A percentile compares a stretch with the other conserved stretches of the same genome.
Conservation (phyloP, 2,888 invertebrate species). For the Lymantria dispar region DNA sequence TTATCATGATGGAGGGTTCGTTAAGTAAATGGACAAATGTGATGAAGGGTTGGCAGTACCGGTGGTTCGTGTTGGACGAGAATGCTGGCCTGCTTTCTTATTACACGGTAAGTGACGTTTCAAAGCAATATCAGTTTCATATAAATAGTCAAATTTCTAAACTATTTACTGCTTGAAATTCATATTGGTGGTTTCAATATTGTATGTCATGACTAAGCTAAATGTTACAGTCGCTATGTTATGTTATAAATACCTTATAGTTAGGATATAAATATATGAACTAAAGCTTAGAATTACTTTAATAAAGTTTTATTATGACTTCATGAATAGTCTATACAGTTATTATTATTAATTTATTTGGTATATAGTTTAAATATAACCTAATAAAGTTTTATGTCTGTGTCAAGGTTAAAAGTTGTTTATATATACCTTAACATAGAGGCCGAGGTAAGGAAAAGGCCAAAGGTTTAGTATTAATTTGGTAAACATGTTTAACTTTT, state of each 20-base stretch:
- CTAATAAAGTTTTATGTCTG: constrained; percentile 13
- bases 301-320: not conserved
- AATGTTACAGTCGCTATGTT: not conserved
- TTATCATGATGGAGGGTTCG: constrained; percentile 93
- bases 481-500: no score
- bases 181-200: not conserved
- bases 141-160: constrained; percentile 13
- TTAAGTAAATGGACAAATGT: constrained; percentile 99
- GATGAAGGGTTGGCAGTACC: constrained; percentile 99
- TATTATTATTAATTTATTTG: no score
- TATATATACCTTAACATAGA: constrained; percentile 1
- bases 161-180: not conserved
- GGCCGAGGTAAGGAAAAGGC: constrained; percentile 5
- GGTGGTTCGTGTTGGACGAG: constrained; percentile 99
- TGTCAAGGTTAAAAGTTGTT: constrained; percentile 32
- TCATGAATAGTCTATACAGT: no score
- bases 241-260: not conserved
- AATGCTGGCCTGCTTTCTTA: constrained; percentile 97
- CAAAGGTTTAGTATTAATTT: not conserved
- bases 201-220: not conserved
- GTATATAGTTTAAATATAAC: no score
- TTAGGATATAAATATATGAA: not conserved
- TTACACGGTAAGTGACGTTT: constrained; percentile 93
- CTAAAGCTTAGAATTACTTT: not conserved
- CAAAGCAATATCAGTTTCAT: constrained; percentile 21